phyloP scores from a whole-genome alignment of 2,797 vertebrate species.

The Pteronotus mesoamericanus region DNA sequence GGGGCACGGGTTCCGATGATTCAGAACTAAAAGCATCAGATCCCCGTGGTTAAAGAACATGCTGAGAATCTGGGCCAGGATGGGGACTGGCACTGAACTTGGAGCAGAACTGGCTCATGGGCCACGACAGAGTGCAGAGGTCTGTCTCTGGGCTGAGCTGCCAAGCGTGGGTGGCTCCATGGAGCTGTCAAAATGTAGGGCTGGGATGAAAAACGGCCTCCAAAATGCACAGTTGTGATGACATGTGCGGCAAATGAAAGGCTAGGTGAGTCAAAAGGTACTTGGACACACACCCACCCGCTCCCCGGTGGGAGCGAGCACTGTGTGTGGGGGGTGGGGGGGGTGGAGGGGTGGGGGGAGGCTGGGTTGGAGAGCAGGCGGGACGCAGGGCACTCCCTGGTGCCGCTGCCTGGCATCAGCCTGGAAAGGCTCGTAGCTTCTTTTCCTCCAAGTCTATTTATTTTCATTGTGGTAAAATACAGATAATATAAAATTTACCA shows the following conservation, averaged over 20 bases:
- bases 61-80: background rate
- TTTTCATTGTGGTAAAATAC: background rate
- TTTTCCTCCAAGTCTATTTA: background rate
- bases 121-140: background rate
- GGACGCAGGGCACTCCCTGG: background rate
- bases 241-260: background rate
- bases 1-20: background rate
- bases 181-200: background rate
- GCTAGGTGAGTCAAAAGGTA: background rate
- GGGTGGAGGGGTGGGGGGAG: no score
- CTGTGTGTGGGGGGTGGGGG: rapidly evolving
- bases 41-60: background rate
- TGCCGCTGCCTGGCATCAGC: rapidly evolving
- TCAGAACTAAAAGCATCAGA: background rate
- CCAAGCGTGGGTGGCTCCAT: background rate
- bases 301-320: rapidly evolving
- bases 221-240: background rate
- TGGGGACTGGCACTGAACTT: background rate
- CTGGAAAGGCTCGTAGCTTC: background rate
- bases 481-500: background rate
- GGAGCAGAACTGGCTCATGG: rapidly evolving
- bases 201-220: background rate
- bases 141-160: background rate
- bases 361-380: rapidly evolving
- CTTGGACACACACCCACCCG: background rate